These are phyloP conservation scores for Fragum fragum DNA, from an alignment of 2,888 invertebrate genomes.

Conservation along the genomic window DNA sequence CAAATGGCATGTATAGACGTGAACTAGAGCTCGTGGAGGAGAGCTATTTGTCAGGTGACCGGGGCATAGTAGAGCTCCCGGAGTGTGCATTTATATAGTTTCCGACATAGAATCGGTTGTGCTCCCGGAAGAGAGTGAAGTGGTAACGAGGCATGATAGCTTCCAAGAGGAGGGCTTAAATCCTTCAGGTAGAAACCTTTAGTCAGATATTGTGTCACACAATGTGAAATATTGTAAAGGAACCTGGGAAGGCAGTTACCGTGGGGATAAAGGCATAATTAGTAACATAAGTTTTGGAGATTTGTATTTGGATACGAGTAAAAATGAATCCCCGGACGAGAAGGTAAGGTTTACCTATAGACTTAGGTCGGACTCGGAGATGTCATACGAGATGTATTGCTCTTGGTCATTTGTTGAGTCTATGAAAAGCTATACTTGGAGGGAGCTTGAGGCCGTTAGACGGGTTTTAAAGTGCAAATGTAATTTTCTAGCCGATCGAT, in stretches of 20 bases:
- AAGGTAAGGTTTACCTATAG: not conserved
- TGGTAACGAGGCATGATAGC: too few relatives aligned
- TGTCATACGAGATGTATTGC: too few relatives aligned
- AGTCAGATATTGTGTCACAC: too few relatives aligned
- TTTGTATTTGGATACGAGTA: not conserved
- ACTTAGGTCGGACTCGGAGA: not conserved
- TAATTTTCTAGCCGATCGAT: slow-evolving; percentile 21
- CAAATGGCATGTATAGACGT: not conserved
- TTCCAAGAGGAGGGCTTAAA: not conserved
- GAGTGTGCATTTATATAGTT: not conserved
- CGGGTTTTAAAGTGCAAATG: not conserved
- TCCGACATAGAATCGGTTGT: not conserved
- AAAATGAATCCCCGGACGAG: not conserved
- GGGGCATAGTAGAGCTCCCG: not conserved
- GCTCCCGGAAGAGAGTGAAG: slow-evolving; percentile 18
- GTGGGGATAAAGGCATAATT: too few relatives aligned
- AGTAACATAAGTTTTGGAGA: not conserved
- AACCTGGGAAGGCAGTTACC: too few relatives aligned
- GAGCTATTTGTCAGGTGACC: not conserved
- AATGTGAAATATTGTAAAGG: too few relatives aligned
- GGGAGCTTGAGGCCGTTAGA: slow-evolving; percentile 23
- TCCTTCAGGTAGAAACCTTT: too few relatives aligned
- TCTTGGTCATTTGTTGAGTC: not conserved
- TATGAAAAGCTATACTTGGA: slow-evolving; percentile 21
- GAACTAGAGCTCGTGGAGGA: not conserved